A percentile compares a stretch with the other conserved stretches of the same genome.
These are phyloP conservation scores for Andrena minutula DNA, from an alignment of 2,888 invertebrate species.

Conservation along the genomic window DNA sequence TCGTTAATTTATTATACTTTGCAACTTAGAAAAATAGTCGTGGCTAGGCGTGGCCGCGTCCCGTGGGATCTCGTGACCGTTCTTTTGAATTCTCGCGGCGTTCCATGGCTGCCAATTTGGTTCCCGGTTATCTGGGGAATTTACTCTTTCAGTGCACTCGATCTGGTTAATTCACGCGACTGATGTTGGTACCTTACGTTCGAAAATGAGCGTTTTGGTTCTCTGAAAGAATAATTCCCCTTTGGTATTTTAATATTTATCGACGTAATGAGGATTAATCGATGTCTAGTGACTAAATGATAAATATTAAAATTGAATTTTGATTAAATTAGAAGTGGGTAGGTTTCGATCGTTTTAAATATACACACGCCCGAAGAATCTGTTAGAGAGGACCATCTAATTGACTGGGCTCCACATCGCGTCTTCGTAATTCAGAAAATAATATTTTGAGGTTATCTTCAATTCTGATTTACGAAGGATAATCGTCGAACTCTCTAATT, in stretches of 20 bases:
- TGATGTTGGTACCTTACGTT: background rate
- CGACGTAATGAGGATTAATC: background rate
- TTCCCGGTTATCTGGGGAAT: background rate
- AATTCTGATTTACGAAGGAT: slow-evolving; percentile 19
- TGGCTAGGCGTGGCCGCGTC: slow-evolving; percentile 80
- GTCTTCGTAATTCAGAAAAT: slow-evolving; percentile 3
- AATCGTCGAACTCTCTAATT: background rate
- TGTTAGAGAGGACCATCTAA: slow-evolving; percentile 48
- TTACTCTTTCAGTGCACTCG: background rate
- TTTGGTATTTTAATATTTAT: background rate
- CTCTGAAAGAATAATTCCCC: slow-evolving; percentile 6
- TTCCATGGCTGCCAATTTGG: background rate
- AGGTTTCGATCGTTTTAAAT: slow-evolving; percentile 1
- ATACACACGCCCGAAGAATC: slow-evolving; percentile 19
- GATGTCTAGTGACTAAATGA: background rate
- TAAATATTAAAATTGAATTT: background rate
- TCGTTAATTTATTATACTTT: slow-evolving; percentile 84
- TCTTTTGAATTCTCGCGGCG: slow-evolving; percentile 3
- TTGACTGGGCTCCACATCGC: slow-evolving; percentile 56
- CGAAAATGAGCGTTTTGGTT: background rate
- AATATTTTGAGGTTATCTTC: slow-evolving; percentile 4
- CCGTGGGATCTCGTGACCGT: slow-evolving; percentile 66
- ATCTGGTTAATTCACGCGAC: background rate
- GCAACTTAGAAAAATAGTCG: slow-evolving; percentile 85
- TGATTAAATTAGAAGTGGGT: background rate